A percentile compares a stretch with the other conserved stretches of the same genome.
These are phyloP conservation scores for Nannoperca australis DNA, from an alignment of 2,797 vertebrate species.

Conservation along the genomic window DNA sequence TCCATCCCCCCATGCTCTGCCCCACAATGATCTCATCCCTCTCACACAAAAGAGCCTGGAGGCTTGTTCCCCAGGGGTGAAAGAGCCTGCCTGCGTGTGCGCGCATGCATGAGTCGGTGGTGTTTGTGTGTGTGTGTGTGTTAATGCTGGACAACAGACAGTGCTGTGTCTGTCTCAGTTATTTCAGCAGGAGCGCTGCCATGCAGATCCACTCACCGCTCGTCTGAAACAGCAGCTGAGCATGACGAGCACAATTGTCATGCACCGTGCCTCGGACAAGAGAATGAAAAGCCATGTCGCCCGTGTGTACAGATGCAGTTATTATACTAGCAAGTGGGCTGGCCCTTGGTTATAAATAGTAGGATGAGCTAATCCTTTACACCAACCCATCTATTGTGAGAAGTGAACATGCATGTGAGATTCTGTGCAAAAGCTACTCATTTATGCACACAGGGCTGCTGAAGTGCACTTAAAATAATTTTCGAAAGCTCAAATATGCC, in stretches of 20 bases:
- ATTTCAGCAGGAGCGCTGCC: slow-evolving; percentile 47
- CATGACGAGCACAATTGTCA: slow-evolving; percentile 30
- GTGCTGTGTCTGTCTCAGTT: slow-evolving; percentile 66
- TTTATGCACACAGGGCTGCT: background rate
- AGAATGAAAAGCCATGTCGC: slow-evolving; percentile 8
- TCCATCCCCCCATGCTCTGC: slow-evolving; percentile 58
- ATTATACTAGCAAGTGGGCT: background rate
- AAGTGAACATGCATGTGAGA: background rate
- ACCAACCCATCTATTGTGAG: background rate
- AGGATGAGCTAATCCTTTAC: background rate
- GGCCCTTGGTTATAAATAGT: background rate
- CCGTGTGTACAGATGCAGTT: slow-evolving; percentile 7
- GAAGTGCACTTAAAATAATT: background rate
- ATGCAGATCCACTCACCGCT: slow-evolving; percentile 54
- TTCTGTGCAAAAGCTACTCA: background rate
- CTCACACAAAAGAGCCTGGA: slow-evolving; percentile 80
- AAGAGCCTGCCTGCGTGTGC: slow-evolving; percentile 56
- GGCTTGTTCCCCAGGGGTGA: slow-evolving; percentile 64
- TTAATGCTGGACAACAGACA: slow-evolving; percentile 57
- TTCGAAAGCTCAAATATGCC: background rate
- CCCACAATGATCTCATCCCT: slow-evolving; percentile 77
- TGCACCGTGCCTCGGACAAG: slow-evolving; percentile 2
- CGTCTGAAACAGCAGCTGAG: slow-evolving; percentile 57
- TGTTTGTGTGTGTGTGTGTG: slow-evolving; percentile 29
- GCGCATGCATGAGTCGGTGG: slow-evolving; percentile 14